Conservation (phyloP, 2,113 vertebrate genomes). For the Alosa alosa region DNA sequence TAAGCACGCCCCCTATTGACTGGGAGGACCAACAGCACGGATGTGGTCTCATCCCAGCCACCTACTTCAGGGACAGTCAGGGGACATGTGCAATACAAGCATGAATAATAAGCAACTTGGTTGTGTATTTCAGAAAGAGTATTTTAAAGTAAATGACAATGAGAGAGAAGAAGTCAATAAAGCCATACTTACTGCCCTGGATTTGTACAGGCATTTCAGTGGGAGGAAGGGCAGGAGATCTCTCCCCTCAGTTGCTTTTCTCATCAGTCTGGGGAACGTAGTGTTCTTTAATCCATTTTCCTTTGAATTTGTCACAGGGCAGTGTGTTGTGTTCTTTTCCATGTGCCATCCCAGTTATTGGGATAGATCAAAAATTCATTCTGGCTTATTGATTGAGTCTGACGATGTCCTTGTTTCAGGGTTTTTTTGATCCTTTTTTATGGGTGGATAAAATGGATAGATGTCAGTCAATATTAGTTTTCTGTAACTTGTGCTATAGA, state of each 20-base stretch:
- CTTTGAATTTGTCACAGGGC: background rate
- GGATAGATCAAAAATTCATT: background rate
- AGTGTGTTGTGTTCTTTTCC: background rate
- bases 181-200: constrained; percentile 5
- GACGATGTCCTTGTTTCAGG: background rate
- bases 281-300: background rate
- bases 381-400: background rate
- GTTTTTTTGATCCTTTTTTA: background rate
- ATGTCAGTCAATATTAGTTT: background rate
- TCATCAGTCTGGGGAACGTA: background rate
- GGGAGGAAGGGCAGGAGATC: background rate
- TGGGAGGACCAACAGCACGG: constrained; percentile 16
- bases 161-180: background rate
- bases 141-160: background rate
- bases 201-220: background rate
- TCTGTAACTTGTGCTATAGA: background rate
- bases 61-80: constrained; percentile 14
- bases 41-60: background rate
- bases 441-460: background rate
- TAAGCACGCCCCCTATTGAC: constrained; percentile 47
- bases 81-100: constrained; percentile 5
- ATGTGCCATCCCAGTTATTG: background rate
- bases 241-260: background rate
- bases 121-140: background rate
- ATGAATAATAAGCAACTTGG: background rate